phyloP scores from a whole-genome alignment of 2,113 vertebrate species.

The Gallinago undulata region DNA sequence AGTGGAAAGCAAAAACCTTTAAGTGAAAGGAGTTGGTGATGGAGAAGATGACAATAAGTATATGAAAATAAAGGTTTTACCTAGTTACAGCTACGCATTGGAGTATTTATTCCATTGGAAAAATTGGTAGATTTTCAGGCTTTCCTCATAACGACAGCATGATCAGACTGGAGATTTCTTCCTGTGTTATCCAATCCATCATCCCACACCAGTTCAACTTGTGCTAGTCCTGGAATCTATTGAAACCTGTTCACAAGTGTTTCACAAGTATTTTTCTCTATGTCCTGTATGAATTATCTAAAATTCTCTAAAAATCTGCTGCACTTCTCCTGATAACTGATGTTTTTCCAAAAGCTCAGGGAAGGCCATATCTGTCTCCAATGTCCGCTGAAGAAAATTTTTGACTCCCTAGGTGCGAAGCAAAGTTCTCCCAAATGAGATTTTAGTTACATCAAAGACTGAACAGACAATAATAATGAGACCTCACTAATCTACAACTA shows the following conservation, averaged over 20 bases:
- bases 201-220: background rate
- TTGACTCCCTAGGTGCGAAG: background rate
- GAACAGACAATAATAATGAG: background rate
- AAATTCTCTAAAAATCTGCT: background rate
- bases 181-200: background rate
- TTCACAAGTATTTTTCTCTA: background rate
- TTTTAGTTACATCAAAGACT: background rate
- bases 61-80: background rate
- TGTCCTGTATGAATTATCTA: accelerated
- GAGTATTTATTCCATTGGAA: background rate
- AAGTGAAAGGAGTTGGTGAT: background rate
- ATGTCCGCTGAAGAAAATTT: background rate
- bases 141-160: background rate
- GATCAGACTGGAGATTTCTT: background rate
- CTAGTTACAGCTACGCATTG: background rate
- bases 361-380: background rate
- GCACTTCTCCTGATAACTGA: background rate
- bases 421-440: background rate
- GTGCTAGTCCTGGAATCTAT: background rate
- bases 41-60: background rate
- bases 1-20: background rate
- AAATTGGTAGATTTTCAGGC: background rate
- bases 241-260: background rate
- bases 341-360: background rate
- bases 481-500: accelerated